These are phyloP conservation scores for Melipona bicolor DNA, from an alignment of 2,888 invertebrate species.

Conservation along the genomic window DNA sequence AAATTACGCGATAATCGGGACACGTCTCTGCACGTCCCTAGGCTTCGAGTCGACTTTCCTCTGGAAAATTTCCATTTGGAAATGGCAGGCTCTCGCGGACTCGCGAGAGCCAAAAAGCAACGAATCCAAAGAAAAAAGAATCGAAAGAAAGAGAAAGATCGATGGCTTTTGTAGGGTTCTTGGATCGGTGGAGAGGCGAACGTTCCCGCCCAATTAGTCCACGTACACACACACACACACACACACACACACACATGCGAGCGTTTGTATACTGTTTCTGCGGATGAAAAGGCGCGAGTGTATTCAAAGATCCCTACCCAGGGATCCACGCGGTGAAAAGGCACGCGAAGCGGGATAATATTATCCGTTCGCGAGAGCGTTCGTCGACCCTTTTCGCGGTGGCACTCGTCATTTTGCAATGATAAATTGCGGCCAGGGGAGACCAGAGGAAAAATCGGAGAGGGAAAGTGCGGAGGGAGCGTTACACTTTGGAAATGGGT, in stretches of 20 bases:
- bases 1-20: conserved; percentile 30
- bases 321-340: conserved; percentile 36
- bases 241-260: not conserved
- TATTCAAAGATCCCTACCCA: conserved; percentile 22
- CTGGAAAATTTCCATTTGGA: not conserved
- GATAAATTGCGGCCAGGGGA: conserved; percentile 66
- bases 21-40: not conserved
- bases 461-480: conserved; percentile 57
- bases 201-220: conserved; percentile 43
- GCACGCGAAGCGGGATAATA: conserved; percentile 12
- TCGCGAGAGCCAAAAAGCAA: not conserved
- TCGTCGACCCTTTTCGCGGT: conserved; percentile 12
- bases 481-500: conserved; percentile 60
- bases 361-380: conserved; percentile 26
- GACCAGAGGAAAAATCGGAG: conserved; percentile 51
- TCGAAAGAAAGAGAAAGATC: conserved; percentile 3
- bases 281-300: conserved; percentile 27
- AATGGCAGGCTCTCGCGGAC: too few species aligned
- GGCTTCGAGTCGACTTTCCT: not conserved
- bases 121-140: not conserved
- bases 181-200: not conserved
- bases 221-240: not conserved
- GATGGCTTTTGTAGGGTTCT: conserved; percentile 8
- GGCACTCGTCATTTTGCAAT: conserved; percentile 36
- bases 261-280: not conserved